A percentile compares a stretch with the other conserved stretches of the same genome.
Evolutionary conservation across 2,888 invertebrate species (phyloP).

Genomic region (Tuta absoluta): DNA sequence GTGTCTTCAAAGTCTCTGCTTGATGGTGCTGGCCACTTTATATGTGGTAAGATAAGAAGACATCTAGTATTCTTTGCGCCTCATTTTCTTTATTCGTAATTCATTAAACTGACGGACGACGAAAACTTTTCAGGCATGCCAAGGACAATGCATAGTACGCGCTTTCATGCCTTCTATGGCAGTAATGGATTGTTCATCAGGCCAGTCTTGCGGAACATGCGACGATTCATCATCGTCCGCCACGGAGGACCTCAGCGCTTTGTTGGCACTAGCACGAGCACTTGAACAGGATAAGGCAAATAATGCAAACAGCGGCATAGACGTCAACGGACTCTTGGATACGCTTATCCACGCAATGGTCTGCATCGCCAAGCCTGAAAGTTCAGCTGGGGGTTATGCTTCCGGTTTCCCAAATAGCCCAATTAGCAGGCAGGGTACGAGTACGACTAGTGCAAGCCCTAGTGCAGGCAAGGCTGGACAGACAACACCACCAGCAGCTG

Average conservation of each 20-base stretch:
- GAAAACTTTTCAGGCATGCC: constrained; percentile 42
- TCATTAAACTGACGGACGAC: no score
- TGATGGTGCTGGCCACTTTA: constrained; percentile 36
- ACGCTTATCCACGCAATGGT: constrained; percentile 65
- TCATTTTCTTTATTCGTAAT: background rate
- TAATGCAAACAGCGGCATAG: constrained; percentile 30
- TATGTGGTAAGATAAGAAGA: constrained; percentile 45
- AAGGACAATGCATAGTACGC: constrained; percentile 41
- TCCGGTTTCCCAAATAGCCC: background rate
- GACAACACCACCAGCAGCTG: background rate
- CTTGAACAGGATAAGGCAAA: constrained; percentile 38
- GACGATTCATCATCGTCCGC: constrained; percentile 16
- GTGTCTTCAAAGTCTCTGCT: constrained; percentile 26
- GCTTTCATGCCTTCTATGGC: constrained; percentile 27
- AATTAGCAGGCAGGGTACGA: background rate
- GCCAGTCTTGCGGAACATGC: background rate
- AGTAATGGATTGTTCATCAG: constrained; percentile 12
- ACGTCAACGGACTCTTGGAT: constrained; percentile 57
- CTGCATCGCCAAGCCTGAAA: constrained; percentile 51
- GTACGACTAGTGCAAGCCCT: background rate
- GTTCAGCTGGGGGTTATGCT: constrained; percentile 14
- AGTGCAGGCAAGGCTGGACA: background rate
- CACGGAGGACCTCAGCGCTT: constrained; percentile 38
- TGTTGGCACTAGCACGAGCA: constrained; percentile 40
- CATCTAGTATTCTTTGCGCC: background rate